These are phyloP conservation scores for Tipula lateralis DNA, from an alignment of 2,888 invertebrate genomes.

Conservation along the genomic window DNA sequence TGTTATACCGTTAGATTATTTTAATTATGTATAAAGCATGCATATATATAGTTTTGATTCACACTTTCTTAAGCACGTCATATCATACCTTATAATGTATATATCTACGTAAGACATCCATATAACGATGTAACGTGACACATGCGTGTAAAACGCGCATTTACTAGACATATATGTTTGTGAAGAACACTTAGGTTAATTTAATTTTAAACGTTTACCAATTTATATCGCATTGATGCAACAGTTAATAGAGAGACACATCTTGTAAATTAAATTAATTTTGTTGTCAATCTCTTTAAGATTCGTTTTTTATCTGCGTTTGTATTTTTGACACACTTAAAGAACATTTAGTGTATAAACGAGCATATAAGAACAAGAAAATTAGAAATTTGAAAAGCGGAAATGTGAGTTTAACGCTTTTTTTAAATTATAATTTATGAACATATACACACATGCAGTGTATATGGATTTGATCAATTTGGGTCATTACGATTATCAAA, in stretches of 20 bases:
- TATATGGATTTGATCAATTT: background rate
- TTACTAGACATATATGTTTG: too few species aligned
- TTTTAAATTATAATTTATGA: background rate
- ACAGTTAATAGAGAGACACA: background rate
- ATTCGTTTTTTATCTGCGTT: background rate
- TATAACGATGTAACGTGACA: background rate
- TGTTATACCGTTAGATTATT: background rate
- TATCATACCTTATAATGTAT: background rate
- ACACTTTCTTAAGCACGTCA: background rate
- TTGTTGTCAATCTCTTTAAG: slow-evolving; percentile 11
- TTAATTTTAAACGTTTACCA: background rate
- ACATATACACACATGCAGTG: background rate
- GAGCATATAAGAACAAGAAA: background rate
- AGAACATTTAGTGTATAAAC: background rate
- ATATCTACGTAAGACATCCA: background rate
- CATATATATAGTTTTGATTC: background rate
- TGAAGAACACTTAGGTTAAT: background rate
- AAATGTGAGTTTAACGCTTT: background rate
- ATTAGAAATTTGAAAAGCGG: background rate
- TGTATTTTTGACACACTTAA: background rate
- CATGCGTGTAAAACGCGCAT: background rate
- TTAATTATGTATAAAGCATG: background rate
- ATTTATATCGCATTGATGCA: background rate
- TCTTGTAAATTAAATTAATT: background rate
- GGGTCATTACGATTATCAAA: background rate